A percentile compares a stretch with the other conserved stretches of the same genome.
These are phyloP conservation scores for Patiria miniata DNA, from an alignment of 35 echinoderm and acorn worm species.

Conservation along the genomic window DNA sequence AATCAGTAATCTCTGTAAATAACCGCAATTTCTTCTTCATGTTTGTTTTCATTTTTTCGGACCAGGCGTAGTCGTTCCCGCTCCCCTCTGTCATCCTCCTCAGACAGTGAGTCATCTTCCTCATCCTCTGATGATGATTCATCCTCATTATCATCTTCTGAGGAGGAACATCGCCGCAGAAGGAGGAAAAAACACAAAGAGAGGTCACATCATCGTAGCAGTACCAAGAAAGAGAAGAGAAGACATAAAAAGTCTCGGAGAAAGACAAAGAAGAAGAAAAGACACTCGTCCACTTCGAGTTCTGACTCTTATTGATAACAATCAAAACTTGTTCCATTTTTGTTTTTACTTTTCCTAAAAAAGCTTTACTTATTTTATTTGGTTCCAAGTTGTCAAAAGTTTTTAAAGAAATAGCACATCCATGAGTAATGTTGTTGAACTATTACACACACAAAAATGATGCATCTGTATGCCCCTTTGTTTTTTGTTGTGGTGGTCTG, in stretches of 20 bases:
- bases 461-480: too few species aligned
- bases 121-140: neutral
- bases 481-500: too few species aligned
- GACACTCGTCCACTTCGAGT: neutral
- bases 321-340: too few species aligned
- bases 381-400: too few species aligned
- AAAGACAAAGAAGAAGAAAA: slow-evolving; percentile 40
- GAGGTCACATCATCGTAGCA: slow-evolving; percentile 31
- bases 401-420: too few species aligned
- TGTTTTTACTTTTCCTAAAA: too few species aligned
- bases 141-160: slow-evolving; percentile 19
- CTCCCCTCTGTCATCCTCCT: slow-evolving; percentile 44
- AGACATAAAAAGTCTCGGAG: slow-evolving; percentile 27
- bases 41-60: neutral
- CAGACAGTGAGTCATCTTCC: slow-evolving; percentile 5
- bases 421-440: too few species aligned
- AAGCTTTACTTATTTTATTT: too few species aligned
- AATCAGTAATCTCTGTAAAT: too few species aligned
- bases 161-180: slow-evolving; percentile 20
- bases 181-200: slow-evolving; percentile 34
- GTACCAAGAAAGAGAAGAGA: slow-evolving; percentile 27
- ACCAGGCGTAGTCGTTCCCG: slow-evolving; percentile 36
- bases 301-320: neutral
- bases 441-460: too few species aligned
- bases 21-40: too few species aligned